Evolutionary conservation across 2,797 vertebrate genomes (phyloP).

Genomic region (Pangasius sanitwongsei): DNA sequence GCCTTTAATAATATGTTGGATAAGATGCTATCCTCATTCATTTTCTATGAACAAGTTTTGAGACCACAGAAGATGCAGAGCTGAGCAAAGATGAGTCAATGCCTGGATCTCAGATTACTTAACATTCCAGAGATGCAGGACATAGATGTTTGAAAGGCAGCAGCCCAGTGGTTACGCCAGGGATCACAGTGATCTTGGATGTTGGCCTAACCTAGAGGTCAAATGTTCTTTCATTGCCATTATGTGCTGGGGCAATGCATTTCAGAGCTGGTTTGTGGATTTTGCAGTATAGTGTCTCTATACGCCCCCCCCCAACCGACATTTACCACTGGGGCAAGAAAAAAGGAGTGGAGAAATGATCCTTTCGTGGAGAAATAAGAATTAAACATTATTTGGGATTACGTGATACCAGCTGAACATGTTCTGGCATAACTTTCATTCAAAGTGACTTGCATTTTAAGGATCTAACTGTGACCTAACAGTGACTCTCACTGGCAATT

Average conservation of each 20-base stretch:
- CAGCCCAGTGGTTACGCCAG: conserved; percentile 10
- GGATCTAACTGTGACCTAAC: background rate
- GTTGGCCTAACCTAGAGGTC: conserved; percentile 37
- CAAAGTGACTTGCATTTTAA: conserved; percentile 18
- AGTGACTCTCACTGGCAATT: background rate
- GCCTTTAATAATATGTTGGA: background rate
- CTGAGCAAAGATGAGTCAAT: conserved; percentile 26
- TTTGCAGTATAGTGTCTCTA: background rate
- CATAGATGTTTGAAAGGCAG: conserved; percentile 25
- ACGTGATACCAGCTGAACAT: background rate
- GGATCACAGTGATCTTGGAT: conserved; percentile 15
- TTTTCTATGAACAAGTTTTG: conserved; percentile 27
- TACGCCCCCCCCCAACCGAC: background rate
- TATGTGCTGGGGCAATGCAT: conserved; percentile 9
- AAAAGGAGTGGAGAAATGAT: background rate
- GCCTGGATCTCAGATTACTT: conserved; percentile 24
- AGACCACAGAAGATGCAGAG: background rate
- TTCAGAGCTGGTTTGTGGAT: background rate
- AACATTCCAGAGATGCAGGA: conserved; percentile 29
- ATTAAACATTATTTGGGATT: background rate
- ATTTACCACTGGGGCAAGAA: background rate
- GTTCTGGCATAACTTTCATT: background rate
- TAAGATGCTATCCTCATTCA: background rate
- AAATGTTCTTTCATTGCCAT: conserved; percentile 31
- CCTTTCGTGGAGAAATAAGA: background rate